These are phyloP conservation scores for Gymnocypris eckloni DNA, from an alignment of 2,797 vertebrate species.

Conservation along the genomic window DNA sequence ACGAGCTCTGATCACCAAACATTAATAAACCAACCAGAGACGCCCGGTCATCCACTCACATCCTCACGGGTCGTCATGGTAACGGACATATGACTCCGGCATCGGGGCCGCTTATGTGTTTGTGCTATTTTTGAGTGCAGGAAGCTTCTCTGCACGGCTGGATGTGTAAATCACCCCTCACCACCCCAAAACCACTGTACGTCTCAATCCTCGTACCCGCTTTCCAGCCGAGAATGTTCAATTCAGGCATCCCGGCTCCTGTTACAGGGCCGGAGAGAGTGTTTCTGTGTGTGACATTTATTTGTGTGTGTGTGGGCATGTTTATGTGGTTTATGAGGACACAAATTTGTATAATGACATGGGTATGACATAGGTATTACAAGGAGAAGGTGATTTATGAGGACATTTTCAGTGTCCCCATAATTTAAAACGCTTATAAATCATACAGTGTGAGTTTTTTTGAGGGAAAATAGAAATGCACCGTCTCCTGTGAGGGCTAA, in stretches of 20 bases:
- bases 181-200: not conserved
- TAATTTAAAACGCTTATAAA: no score
- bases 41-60: constrained; percentile 27
- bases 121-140: constrained; percentile 34
- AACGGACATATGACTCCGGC: constrained; percentile 38
- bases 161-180: constrained; percentile 16
- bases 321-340: not conserved
- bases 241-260: constrained; percentile 19
- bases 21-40: constrained; percentile 40
- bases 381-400: no score
- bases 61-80: constrained; percentile 21
- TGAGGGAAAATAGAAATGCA: no score
- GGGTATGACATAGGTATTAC: no score
- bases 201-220: not conserved
- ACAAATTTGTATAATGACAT: no score
- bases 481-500: no score
- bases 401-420: no score
- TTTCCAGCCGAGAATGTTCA: constrained; percentile 24
- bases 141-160: not conserved
- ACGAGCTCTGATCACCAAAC: constrained; percentile 34
- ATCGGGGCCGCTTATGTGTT: constrained; percentile 1
- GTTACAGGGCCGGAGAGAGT: constrained; percentile 14
- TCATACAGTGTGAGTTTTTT: no score
- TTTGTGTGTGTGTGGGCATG: not conserved
- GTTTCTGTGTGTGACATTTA: not conserved